These are phyloP conservation scores for Conistra vaccinii DNA, from an alignment of 2,888 invertebrate genomes.

Conservation along the genomic window DNA sequence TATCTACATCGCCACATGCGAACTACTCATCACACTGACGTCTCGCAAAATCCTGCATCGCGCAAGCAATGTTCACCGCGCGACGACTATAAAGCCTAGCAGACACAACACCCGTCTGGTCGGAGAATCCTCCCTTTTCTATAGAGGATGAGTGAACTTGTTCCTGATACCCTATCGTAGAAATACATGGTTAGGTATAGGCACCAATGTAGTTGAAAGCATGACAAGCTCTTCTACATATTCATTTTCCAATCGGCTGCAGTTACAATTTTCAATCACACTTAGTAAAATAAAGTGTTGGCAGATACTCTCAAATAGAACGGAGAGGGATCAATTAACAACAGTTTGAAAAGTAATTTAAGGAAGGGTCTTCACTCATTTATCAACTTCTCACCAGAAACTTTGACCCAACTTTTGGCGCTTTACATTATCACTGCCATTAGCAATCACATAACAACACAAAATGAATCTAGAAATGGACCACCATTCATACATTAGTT, in stretches of 20 bases:
- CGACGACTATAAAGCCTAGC: no score
- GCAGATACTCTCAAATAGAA: constrained; percentile 15
- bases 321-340: constrained; percentile 52
- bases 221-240: neutral
- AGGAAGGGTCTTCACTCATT: constrained; percentile 36
- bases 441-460: constrained; percentile 15
- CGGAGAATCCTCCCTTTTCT: no score
- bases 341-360: constrained; percentile 52
- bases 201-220: neutral
- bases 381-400: constrained; percentile 38
- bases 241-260: neutral
- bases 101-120: no score
- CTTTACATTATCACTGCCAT: constrained; percentile 31
- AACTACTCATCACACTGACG: no score
- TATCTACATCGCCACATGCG: no score
- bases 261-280: constrained; percentile 7
- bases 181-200: neutral
- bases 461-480: neutral
- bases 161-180: no score
- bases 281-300: constrained; percentile 24
- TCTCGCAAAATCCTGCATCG: no score
- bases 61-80: no score
- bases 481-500: no score
- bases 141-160: no score
- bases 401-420: constrained; percentile 25